Conservation (phyloP, 2,797 vertebrate genomes). For the Acanthiza pusilla region DNA sequence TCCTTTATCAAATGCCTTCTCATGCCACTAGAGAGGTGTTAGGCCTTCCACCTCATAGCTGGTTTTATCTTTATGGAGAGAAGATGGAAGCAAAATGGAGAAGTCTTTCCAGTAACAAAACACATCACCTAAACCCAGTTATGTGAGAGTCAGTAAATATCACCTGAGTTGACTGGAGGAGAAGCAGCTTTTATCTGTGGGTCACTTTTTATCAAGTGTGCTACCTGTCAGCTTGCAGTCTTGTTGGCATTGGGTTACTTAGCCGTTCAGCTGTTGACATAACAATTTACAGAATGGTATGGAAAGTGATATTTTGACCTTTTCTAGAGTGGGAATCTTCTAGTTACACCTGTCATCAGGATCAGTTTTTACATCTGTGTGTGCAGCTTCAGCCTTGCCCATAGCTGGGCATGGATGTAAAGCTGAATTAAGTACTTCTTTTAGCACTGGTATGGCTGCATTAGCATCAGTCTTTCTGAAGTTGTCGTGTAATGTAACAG, state of each 20-base stretch:
- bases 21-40: rapidly evolving
- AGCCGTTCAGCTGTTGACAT: background rate
- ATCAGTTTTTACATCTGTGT: background rate
- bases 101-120: background rate
- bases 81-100: background rate
- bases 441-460: background rate
- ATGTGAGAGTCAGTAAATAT: background rate
- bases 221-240: background rate
- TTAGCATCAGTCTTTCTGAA: background rate
- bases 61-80: background rate
- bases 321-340: background rate
- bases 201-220: background rate
- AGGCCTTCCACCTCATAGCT: background rate
- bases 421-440: background rate
- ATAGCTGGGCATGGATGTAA: background rate
- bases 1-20: background rate
- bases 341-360: background rate
- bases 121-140: background rate
- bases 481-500: background rate
- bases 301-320: background rate
- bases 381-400: background rate
- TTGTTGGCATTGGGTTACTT: background rate
- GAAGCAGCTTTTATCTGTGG: background rate
- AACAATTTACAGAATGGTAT: background rate
- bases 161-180: background rate